phyloP scores from a whole-genome alignment of 2,113 vertebrate genomes.

The Scopus umbretta region DNA sequence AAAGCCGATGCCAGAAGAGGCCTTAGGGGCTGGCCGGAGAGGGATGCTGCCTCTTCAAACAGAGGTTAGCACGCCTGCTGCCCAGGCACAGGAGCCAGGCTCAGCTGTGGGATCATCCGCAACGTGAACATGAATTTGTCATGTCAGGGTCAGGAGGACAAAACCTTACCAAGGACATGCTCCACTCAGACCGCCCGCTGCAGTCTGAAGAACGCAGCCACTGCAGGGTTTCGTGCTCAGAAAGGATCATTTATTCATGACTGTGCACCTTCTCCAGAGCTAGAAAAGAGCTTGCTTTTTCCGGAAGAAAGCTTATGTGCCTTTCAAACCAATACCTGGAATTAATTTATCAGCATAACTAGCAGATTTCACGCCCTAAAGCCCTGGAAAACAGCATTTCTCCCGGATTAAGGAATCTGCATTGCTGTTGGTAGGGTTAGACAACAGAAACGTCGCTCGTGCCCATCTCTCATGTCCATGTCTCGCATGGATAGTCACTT shows the following conservation, averaged over 20 bases:
- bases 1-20: not conserved
- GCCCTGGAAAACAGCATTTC: not conserved
- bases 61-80: not conserved
- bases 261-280: not conserved
- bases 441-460: accelerated
- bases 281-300: not conserved
- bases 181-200: not conserved
- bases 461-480: not conserved
- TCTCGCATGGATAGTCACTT: accelerated
- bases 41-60: not conserved
- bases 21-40: not conserved
- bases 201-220: not conserved
- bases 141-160: not conserved
- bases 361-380: not conserved
- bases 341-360: not conserved
- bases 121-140: not conserved
- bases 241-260: not conserved
- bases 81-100: not conserved
- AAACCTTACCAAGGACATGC: not conserved
- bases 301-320: not conserved
- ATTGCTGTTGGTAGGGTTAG: not conserved
- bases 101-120: not conserved
- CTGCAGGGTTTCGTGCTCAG: not conserved
- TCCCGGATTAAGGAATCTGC: not conserved
- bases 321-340: not conserved